Evolutionary conservation across 2,888 invertebrate genomes (phyloP), one percentile per base, ranked within the genome.

Genomic region (Patella depressa): DNA sequence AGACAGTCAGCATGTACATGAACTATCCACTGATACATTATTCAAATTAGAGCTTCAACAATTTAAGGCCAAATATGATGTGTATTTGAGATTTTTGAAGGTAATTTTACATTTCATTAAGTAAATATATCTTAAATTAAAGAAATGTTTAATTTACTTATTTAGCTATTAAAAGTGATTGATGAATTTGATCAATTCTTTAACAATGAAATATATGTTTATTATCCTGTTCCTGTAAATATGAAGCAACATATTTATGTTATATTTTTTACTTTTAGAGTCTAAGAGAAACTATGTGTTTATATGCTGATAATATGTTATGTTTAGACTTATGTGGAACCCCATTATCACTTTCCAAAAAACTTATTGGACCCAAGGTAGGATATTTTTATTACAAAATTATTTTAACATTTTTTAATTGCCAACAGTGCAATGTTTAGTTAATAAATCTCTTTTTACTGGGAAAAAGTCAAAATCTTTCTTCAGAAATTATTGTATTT

Each of bases 251-350:
- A 45, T 45, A 45, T 45, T 45, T 7, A 45, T 45, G 45, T 45
- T 45, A 45, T 45, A 45, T 45, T 9, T 45, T 45, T 72, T 55
- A 77, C 72, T 79, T 79, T n/a, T 80, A 87, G 87, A 74, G 76
- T 7, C 45, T 84, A 24, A 81, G 84, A 75, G 73, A 78, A 45
- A 83, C 79, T 17, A 65, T 88, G 14, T 80, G 80, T 71, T 77
- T 84, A 70, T 88, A 85, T 80, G 84, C 85, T 53, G 86, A 86
- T 80, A 89, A 88, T 78, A 86, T 88, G 83, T 57, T 89, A 73
- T 88, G 87, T 82, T 82, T 88, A 82, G 89, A 89, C 59, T 79
- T 89, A 9, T 89, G 89, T 86, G 88, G 87, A 5, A 84, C 84
- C 1, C 81, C 86, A 1, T 79, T 78, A 53, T 74, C 79, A 7